Evolutionary conservation across 2,888 invertebrate species (phyloP).

Genomic region (Metallyticus violacea): DNA sequence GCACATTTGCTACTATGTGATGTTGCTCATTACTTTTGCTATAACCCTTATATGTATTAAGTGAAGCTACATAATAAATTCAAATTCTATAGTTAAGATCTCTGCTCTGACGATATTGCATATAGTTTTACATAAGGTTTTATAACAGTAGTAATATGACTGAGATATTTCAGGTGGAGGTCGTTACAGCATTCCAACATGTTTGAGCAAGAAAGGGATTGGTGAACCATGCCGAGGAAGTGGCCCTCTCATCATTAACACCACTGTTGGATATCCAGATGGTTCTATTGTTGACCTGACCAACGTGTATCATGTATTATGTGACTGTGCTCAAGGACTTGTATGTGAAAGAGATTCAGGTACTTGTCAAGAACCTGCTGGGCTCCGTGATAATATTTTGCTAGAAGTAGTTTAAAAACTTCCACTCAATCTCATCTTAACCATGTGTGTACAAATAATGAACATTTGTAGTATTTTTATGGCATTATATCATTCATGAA

Average conservation of each 20-base stretch:
- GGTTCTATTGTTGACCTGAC: not conserved
- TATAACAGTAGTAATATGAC: not conserved
- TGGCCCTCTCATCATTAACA: not conserved
- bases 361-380: not conserved
- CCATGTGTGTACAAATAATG: not conserved
- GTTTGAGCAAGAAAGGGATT: not conserved
- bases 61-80: too few species aligned
- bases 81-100: too few species aligned
- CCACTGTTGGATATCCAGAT: not conserved
- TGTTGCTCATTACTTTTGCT: too few species aligned
- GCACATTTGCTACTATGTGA: too few species aligned
- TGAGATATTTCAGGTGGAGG: not conserved
- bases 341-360: not conserved
- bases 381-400: not conserved
- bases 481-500: not conserved
- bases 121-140: too few species aligned
- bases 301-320: not conserved
- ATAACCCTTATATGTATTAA: too few species aligned
- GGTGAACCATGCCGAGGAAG: not conserved
- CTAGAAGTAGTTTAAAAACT: not conserved
- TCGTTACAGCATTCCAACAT: not conserved
- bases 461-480: not conserved
- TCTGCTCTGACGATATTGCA: too few species aligned
- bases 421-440: not conserved
- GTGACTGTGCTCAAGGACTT: not conserved